Evolutionary conservation across 2,888 invertebrate species (phyloP).

Genomic region (Sthenelais limicola): DNA sequence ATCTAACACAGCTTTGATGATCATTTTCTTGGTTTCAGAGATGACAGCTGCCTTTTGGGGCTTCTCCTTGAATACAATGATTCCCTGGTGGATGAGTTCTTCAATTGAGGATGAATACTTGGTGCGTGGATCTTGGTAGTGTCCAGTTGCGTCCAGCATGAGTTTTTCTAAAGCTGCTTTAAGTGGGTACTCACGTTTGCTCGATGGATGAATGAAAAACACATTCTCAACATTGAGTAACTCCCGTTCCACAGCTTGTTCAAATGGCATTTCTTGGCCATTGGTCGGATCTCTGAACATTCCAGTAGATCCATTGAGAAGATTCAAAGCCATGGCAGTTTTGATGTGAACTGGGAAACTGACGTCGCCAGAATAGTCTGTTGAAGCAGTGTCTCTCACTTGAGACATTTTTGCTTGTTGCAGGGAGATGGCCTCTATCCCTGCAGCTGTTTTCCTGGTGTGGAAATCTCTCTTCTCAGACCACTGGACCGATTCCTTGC

Average conservation of each 20-base stretch:
- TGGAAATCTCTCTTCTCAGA: conserved; percentile 48
- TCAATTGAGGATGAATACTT: conserved; percentile 86
- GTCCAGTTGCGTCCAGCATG: conserved; percentile 50
- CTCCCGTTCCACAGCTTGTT: conserved; percentile 81
- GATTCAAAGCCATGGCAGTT: conserved; percentile 82
- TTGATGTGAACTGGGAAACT: conserved; percentile 78
- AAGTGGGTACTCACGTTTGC: conserved; percentile 37
- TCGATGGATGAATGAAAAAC: conserved; percentile 47
- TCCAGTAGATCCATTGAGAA: conserved; percentile 78
- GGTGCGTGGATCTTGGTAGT: conserved; percentile 83
- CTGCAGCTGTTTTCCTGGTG: conserved; percentile 46
- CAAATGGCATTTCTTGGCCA: conserved; percentile 85
- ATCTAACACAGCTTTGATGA: conserved; percentile 83
- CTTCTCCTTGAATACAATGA: conserved; percentile 68
- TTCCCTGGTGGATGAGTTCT: conserved; percentile 84
- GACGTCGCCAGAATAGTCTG: conserved; percentile 48
- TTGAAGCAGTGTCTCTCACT: conserved; percentile 38
- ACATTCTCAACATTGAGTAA: conserved; percentile 54
- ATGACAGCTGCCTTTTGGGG: conserved; percentile 50
- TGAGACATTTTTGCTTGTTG: conserved; percentile 51
- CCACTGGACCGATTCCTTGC: conserved; percentile 48
- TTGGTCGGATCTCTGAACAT: conserved; percentile 85
- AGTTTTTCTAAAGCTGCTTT: conserved; percentile 47
- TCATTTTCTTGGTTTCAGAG: conserved; percentile 75
- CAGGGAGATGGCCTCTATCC: conserved; percentile 48